Evolutionary conservation across 2,888 invertebrate genomes (phyloP).

Genomic region (Ormyrus labotus): DNA sequence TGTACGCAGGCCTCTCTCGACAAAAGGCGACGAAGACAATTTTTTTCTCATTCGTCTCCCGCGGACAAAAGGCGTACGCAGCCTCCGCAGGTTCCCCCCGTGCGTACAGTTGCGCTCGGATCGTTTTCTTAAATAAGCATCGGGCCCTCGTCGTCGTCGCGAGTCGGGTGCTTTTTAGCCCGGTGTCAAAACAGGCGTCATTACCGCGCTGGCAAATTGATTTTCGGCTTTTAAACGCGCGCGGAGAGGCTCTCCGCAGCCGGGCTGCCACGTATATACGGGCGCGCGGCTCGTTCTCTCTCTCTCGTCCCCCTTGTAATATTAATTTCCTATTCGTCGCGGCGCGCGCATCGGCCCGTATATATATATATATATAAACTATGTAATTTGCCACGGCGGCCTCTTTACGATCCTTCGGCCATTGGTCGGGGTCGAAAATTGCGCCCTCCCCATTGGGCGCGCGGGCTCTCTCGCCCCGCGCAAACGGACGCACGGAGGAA

Average conservation of each 20-base stretch:
- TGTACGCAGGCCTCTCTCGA: neutral
- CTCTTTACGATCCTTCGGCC: conserved; percentile 31
- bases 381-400: conserved; percentile 38
- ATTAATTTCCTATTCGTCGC: conserved; percentile 56
- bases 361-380: conserved; percentile 10
- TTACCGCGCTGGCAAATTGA: conserved; percentile 11
- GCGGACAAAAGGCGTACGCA: neutral
- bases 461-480: neutral
- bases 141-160: too few species aligned
- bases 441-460: conserved; percentile 43
- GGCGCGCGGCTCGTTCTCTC: too few species aligned
- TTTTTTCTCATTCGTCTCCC: neutral
- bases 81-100: too few species aligned
- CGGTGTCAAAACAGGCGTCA: conserved; percentile 17
- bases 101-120: neutral
- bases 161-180: neutral
- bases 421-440: conserved; percentile 47
- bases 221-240: neutral
- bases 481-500: conserved; percentile 11
- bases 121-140: neutral
- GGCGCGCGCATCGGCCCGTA: conserved; percentile 28
- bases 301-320: neutral
- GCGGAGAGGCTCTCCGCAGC: too few species aligned
- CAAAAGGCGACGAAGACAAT: neutral
- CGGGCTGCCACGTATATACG: too few species aligned